These are phyloP conservation scores for Colinus virginianus DNA, from an alignment of 2,113 vertebrate genomes.

Conservation along the genomic window DNA sequence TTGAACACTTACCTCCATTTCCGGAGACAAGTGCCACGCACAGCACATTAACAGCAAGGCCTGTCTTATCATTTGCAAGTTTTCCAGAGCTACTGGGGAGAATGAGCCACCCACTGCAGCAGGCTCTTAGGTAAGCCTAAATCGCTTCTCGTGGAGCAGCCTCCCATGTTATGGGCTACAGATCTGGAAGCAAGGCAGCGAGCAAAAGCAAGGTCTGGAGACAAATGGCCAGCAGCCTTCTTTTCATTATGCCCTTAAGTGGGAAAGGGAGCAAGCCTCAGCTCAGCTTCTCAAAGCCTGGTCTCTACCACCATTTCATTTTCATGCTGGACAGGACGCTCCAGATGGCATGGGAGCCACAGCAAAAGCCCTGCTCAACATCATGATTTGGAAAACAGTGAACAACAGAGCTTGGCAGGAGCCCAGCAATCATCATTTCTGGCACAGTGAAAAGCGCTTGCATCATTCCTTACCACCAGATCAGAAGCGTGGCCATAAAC, in stretches of 20 bases:
- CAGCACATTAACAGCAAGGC: background rate
- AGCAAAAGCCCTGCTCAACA: background rate
- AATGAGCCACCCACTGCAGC: conserved; percentile 79
- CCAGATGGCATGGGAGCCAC: background rate
- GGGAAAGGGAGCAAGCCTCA: background rate
- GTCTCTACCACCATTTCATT: background rate
- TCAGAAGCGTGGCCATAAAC: background rate
- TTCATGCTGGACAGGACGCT: background rate
- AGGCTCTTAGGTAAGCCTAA: conserved; percentile 76
- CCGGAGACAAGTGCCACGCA: background rate
- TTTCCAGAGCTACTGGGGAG: conserved; percentile 73
- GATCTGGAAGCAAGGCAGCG: background rate
- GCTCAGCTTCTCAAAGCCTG: background rate
- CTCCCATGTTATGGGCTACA: rapidly evolving
- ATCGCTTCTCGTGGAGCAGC: background rate
- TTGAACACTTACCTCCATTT: background rate
- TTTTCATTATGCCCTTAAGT: background rate
- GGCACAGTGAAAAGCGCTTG: background rate
- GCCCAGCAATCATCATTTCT: background rate
- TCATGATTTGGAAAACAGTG: background rate
- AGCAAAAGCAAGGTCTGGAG: background rate
- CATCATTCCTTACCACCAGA: background rate
- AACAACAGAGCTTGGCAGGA: background rate
- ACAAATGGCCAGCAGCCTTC: background rate
- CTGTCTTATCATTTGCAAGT: conserved; percentile 78